phyloP scores from a whole-genome alignment of 2,888 invertebrate genomes.

The Bhutanitis thaidina region DNA sequence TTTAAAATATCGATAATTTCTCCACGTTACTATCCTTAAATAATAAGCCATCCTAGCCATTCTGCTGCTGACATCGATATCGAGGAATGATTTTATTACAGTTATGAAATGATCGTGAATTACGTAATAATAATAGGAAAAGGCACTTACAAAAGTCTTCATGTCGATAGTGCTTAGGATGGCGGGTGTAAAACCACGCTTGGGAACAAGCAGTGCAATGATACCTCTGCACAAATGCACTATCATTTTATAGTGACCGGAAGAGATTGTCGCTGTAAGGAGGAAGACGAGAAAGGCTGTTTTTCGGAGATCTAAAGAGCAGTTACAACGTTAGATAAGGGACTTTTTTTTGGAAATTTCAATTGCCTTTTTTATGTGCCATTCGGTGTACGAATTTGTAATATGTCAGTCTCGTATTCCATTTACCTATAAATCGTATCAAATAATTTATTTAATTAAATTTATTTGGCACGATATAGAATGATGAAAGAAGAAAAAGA shows the following conservation, averaged over 20 bases:
- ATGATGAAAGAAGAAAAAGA: neutral
- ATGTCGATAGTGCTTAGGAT: constrained; percentile 56
- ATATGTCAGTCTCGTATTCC: neutral
- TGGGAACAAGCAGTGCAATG: constrained; percentile 49
- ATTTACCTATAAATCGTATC: no score
- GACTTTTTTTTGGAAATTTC: constrained; percentile 20
- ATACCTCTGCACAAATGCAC: constrained; percentile 53
- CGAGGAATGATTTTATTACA: neutral
- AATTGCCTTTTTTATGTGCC: neutral
- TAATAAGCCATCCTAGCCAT: neutral
- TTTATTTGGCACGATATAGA: neutral
- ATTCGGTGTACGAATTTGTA: neutral
- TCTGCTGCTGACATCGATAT: neutral
- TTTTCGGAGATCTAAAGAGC: constrained; percentile 41
- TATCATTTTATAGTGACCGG: constrained; percentile 70
- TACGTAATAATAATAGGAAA: constrained; percentile 25
- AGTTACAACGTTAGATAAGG: constrained; percentile 30
- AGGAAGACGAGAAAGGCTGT: constrained; percentile 59
- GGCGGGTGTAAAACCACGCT: constrained; percentile 37
- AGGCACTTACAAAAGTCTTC: constrained; percentile 69
- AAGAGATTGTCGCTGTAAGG: constrained; percentile 57
- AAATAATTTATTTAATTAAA: no score
- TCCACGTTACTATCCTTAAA: neutral
- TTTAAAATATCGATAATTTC: no score
- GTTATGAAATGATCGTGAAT: neutral